phyloP scores from a whole-genome alignment of 2,888 invertebrate species.

The Macropis europaea region DNA sequence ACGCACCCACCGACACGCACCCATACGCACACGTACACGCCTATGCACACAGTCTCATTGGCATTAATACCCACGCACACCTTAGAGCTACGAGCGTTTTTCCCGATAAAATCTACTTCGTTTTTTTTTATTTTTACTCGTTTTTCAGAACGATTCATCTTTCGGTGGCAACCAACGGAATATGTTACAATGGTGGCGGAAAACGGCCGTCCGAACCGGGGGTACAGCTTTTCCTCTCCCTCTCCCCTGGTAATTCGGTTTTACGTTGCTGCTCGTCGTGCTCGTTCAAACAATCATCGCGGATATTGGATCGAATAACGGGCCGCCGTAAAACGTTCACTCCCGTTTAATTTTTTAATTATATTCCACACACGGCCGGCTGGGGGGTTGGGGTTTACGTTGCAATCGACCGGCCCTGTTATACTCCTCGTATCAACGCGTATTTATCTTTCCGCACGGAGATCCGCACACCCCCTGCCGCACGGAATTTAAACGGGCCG shows the following conservation, averaged over 20 bases:
- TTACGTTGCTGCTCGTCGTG: slow-evolving; percentile 11
- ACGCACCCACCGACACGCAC: slow-evolving; percentile 29
- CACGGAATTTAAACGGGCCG: slow-evolving; percentile 52
- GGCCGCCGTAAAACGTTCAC: slow-evolving; percentile 2
- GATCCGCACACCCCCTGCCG: slow-evolving; percentile 12
- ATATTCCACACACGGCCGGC: too few species aligned
- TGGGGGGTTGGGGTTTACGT: slow-evolving; percentile 22
- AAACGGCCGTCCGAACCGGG: slow-evolving; percentile 19
- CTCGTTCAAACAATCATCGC: slow-evolving; percentile 15
- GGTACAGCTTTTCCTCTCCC: slow-evolving; percentile 2
- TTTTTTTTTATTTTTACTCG: too few species aligned
- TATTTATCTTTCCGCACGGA: slow-evolving; percentile 48
- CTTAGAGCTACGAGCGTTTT: slow-evolving; percentile 52
- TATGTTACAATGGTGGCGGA: slow-evolving; percentile 52
- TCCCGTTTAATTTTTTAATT: slow-evolving; percentile 46
- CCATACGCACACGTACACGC: slow-evolving; percentile 16
- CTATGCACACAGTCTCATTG: background rate
- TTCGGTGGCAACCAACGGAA: slow-evolving; percentile 33
- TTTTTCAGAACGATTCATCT: slow-evolving; percentile 14
- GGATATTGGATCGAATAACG: slow-evolving; percentile 24
- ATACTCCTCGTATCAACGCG: slow-evolving; percentile 44
- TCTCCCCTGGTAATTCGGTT: background rate
- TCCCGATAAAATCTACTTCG: slow-evolving; percentile 52
- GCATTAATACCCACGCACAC: slow-evolving; percentile 32
- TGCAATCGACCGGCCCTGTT: slow-evolving; percentile 41